phyloP scores from a whole-genome alignment of 2,797 vertebrate genomes.

The Triplophysa bombifrons region DNA sequence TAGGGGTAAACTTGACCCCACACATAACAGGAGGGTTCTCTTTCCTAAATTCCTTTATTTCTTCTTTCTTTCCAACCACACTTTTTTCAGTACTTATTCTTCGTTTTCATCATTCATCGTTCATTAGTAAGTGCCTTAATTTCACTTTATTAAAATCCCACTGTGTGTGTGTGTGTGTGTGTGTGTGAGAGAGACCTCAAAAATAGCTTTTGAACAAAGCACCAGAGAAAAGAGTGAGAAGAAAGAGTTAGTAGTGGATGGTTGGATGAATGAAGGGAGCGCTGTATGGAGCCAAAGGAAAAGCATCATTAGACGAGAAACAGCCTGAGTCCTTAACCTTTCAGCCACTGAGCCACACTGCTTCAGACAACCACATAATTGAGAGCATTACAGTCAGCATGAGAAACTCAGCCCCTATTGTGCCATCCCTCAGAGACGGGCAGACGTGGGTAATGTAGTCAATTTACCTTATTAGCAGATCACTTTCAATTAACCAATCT shows the following conservation, averaged over 20 bases:
- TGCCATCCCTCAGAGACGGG: constrained; percentile 56
- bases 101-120: neutral
- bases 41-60: neutral
- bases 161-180: neutral
- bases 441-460: constrained; percentile 52
- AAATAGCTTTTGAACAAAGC: neutral
- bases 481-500: constrained; percentile 61
- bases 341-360: constrained; percentile 59
- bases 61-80: neutral
- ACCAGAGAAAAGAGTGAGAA: neutral
- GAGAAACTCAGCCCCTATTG: constrained; percentile 60
- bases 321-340: constrained; percentile 71
- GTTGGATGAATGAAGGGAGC: constrained; percentile 5
- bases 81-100: neutral
- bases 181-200: neutral
- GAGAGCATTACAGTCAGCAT: constrained; percentile 70
- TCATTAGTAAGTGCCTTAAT: neutral
- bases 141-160: neutral
- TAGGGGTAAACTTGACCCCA: no score
- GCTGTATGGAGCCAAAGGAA: constrained; percentile 24
- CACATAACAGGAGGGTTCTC: no score
- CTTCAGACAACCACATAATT: constrained; percentile 58
- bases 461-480: constrained; percentile 62
- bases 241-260: neutral
- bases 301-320: constrained; percentile 61